Evolutionary conservation across 2,888 invertebrate genomes (phyloP).

Genomic region (Fragum sueziense): DNA sequence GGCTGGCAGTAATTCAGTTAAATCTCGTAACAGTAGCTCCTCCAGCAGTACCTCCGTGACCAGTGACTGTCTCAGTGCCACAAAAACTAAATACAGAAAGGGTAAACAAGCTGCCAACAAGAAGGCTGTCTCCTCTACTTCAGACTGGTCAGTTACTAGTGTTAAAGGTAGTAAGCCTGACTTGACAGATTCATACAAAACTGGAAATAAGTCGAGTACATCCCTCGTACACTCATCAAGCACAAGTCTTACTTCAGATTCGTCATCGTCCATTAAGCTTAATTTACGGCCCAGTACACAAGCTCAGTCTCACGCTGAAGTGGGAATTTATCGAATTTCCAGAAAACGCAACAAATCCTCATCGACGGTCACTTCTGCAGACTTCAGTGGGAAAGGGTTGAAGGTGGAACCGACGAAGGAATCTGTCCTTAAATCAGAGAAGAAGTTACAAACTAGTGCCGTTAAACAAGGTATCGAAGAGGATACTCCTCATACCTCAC

Average conservation of each 20-base stretch:
- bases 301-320: constrained; percentile 51
- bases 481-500: constrained; percentile 45
- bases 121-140: constrained; percentile 32
- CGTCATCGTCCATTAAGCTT: constrained; percentile 20
- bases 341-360: constrained; percentile 36
- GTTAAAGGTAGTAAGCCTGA: neutral
- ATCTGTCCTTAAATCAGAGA: constrained; percentile 49
- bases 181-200: neutral
- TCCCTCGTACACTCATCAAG: neutral
- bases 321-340: constrained; percentile 43
- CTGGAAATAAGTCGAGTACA: neutral
- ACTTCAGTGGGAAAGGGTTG: neutral
- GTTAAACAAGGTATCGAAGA: constrained; percentile 50
- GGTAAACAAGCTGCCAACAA: constrained; percentile 7
- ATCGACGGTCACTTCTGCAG: neutral
- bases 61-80: constrained; percentile 38
- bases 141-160: constrained; percentile 38
- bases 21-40: constrained; percentile 31
- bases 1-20: neutral
- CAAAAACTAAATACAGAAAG: constrained; percentile 31
- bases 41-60: constrained; percentile 43
- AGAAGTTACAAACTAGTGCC: constrained; percentile 34
- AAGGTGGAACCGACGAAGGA: constrained; percentile 54
- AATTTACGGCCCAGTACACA: constrained; percentile 54
- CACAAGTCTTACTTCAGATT: neutral